Evolutionary conservation across 92 coral and sea anemone species (phyloP), one percentile per base, ranked within the genome.

Genomic region (Phymanthus crucifer): DNA sequence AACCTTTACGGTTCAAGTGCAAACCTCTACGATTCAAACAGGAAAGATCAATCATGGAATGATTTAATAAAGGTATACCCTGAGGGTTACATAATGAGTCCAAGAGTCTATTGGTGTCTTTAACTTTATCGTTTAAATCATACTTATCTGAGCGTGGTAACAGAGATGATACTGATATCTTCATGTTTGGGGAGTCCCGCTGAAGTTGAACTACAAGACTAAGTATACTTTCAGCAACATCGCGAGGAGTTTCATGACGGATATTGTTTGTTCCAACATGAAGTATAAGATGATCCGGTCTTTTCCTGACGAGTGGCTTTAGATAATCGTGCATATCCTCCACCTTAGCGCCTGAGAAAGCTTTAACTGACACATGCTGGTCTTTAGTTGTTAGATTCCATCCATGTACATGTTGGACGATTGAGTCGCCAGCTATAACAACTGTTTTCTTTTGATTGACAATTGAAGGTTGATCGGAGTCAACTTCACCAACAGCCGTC

Each of bases 201-300:
- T 27, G 4, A 6, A 66, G 6, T 21, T 66, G 70, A 35, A 66
- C 23, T 9, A 32, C 70, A 8, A 66, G 32, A 36, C 29, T 66
- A 7, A 66, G 34, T 12, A 66, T 66, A 66, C 71, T 18, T 66
- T 66, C 71, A 19, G 71, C 71, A 17, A 66, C 71, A 3, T 11
- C 24, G 6, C 71, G 34, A 24, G 35, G 71, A 33, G 9, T 24
- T 24, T 7, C 71, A 66, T 66, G 1, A 10, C 71, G 1, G 23
- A 66, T 66, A 36, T 66, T 66, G 6, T 66, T 66, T 9, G 71
- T 66, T 66, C 71, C 71, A 7, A 66, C 32, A 24, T 66, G 71
- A 6, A 61, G 68, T 13, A 61, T 61, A 19, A 61, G 21, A 7
- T 61, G 13, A 6, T 2, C n/a, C 26, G 68, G 68, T 9, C n/a